These are phyloP conservation scores for Andrena dorsata DNA, from an alignment of 2,888 invertebrate species.

Conservation along the genomic window DNA sequence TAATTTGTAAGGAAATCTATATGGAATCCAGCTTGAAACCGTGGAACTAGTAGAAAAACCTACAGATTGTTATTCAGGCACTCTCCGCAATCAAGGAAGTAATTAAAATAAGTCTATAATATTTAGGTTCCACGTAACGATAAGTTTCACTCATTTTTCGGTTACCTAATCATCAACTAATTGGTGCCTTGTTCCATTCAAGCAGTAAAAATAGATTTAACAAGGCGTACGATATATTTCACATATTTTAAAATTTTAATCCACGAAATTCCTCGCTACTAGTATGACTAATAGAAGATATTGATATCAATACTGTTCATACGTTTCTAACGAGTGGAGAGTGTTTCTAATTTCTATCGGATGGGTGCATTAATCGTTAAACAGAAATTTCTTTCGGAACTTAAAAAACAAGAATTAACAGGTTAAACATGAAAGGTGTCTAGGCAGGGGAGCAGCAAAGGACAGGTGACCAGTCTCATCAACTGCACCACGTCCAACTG, in stretches of 20 bases:
- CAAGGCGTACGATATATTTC: too few relatives aligned
- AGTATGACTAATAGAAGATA: not conserved
- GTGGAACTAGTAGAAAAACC: too few relatives aligned
- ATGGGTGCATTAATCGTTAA: slow-evolving; percentile 19
- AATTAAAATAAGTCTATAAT: slow-evolving; percentile 1
- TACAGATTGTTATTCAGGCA: not conserved
- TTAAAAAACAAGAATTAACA: slow-evolving; percentile 57
- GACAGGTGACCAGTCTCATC: slow-evolving; percentile 64
- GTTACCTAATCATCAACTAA: not conserved
- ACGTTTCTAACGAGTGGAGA: not conserved
- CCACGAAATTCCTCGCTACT: not conserved
- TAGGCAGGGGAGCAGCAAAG: slow-evolving; percentile 39
- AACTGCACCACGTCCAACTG: slow-evolving; percentile 56
- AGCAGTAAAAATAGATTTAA: too few relatives aligned
- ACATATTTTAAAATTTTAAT: too few relatives aligned
- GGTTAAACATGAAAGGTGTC: slow-evolving; percentile 41
- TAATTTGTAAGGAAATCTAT: too few relatives aligned
- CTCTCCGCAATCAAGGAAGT: not conserved
- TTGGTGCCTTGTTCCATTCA: not conserved
- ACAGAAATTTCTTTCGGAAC: not conserved
- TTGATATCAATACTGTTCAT: not conserved
- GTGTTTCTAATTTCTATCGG: not conserved
- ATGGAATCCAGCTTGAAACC: too few relatives aligned
- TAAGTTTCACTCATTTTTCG: slow-evolving; percentile 2
- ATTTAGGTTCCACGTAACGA: not conserved